Conservation (phyloP, 2,888 invertebrate species). For the Pyrocoelia pectoralis region DNA sequence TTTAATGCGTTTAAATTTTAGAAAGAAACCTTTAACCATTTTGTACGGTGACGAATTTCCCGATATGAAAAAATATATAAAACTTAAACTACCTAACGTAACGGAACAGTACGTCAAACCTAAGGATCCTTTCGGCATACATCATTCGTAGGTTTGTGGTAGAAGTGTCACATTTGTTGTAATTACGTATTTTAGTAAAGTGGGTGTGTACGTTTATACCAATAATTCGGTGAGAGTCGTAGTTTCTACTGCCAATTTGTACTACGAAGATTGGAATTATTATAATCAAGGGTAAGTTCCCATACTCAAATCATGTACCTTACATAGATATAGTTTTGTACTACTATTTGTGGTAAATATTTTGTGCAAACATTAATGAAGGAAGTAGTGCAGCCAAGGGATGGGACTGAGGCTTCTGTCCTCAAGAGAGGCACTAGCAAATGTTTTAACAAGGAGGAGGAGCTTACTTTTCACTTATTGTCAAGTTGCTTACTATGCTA, state of each 20-base stretch:
- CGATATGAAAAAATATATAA: conserved; percentile 59
- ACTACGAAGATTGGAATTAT: conserved; percentile 92
- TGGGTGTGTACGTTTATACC: conserved; percentile 86
- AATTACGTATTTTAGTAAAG: conserved; percentile 68
- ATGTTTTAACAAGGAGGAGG: too few relatives aligned
- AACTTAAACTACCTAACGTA: conserved; percentile 68
- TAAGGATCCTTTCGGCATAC: conserved; percentile 83
- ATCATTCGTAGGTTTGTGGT: conserved; percentile 77
- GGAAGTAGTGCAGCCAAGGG: too few relatives aligned
- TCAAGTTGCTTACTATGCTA: too few relatives aligned
- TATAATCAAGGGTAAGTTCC: conserved; percentile 83
- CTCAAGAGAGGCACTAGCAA: too few relatives aligned
- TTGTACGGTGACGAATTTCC: conserved; percentile 77
- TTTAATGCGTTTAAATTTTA: conserved; percentile 52
- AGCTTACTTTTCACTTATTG: too few relatives aligned
- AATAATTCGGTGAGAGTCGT: conserved; percentile 85
- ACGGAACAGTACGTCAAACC: conserved; percentile 74
- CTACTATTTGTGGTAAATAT: too few relatives aligned
- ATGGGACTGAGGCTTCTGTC: too few relatives aligned
- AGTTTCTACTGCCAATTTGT: conserved; percentile 91
- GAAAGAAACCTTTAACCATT: conserved; percentile 75
- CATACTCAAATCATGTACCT: not conserved
- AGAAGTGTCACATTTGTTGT: not conserved
- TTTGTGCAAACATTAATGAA: too few relatives aligned
- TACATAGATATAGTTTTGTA: too few relatives aligned